Evolutionary conservation across 2,797 vertebrate genomes (phyloP).

Genomic region (Nyctibius grandis): DNA sequence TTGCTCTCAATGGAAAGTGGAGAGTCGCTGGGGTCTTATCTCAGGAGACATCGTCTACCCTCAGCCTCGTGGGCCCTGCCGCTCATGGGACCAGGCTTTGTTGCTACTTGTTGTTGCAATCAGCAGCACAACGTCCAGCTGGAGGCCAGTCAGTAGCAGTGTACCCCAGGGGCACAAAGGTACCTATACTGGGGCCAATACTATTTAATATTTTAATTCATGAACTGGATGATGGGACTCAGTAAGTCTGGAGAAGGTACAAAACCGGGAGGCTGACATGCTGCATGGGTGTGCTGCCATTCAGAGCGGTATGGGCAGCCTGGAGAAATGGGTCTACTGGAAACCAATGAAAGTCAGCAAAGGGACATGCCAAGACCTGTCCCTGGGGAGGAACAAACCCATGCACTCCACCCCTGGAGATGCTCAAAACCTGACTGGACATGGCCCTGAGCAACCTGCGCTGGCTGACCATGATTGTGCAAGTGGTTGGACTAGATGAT

Average conservation of each 20-base stretch:
- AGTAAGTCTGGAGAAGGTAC: neutral
- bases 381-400: rapidly evolving
- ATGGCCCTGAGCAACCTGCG: neutral
- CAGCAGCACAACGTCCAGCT: neutral
- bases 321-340: neutral
- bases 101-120: no score
- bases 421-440: neutral
- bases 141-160: neutral
- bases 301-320: rapidly evolving
- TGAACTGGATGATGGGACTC: neutral
- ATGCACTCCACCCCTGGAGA: rapidly evolving
- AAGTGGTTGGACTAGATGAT: neutral
- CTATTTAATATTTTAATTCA: neutral
- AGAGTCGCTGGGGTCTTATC: neutral
- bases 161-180: rapidly evolving
- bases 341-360: neutral
- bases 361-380: neutral
- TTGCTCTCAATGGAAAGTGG: neutral
- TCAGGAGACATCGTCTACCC: no score
- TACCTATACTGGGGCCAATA: rapidly evolving
- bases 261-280: neutral
- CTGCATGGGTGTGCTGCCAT: no score
- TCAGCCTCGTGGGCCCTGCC: neutral
- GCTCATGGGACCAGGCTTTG: neutral
- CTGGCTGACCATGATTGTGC: neutral